Base-by-base conservation (phyloP, 1,140 invertebrate species). In the Eubasilissa regina region DNA sequence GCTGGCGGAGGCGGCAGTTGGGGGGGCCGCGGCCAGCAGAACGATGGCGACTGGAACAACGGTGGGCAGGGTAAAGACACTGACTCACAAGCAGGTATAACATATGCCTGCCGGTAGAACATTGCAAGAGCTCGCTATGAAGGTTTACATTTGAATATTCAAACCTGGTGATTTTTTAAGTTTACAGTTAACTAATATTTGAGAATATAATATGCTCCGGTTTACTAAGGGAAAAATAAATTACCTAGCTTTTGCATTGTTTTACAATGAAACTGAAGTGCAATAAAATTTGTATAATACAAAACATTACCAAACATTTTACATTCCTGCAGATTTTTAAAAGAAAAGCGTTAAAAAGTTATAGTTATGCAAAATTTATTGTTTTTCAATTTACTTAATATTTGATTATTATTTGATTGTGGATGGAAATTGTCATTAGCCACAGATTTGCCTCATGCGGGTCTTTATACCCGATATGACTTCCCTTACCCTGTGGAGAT, bases 1-100 rank as follows among this genome's bases (percentile, higher is more conserved):
- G 45, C 66, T 60, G 82, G 25, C 51, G 81, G 19, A 64, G 77
- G 55, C 79, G 83, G 19, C 73, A 82, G 66, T 83, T 86, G 21
- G 79, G 85, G 44, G 75, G 86, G 3, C 75, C 86, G 4, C 80
- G 86, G 25, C 70, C 74, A 84, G 35, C 85, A 86, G 79, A 11
- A 56, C 81, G 43, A 83, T 13, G 35, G 82, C 10, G 83, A 84
- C 4, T 86, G 86, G 85, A 84, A 84, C 15, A 84, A 84, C 64
- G 79, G 45, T 53, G 48, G 60, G 44, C 76, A 77, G 78, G 81
- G 83, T 83, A 81, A 83, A 75, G 74, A 56, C 11, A 74, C 73
- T 74, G 72, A 74, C 19, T 74, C 72, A 56, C 51, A 56, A 56
- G 66, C 66, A 70, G 66, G 66, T 70, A 70, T 70, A 70, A 70